These are phyloP conservation scores for Drosophila mulleri DNA, from an alignment of 2,888 invertebrate genomes.

Conservation along the genomic window DNA sequence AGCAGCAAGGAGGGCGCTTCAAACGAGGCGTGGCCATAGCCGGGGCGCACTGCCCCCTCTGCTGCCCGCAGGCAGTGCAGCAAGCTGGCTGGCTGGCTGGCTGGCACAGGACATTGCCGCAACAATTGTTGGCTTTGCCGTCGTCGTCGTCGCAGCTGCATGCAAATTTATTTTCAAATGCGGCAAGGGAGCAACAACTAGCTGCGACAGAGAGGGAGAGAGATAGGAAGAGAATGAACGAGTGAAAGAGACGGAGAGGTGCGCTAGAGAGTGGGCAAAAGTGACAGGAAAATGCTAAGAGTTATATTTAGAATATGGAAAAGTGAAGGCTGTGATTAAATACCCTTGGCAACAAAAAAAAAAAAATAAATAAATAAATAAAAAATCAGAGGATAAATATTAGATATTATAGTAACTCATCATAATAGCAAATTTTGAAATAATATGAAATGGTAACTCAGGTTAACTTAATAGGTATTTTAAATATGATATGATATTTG, in stretches of 20 bases:
- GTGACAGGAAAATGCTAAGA: not conserved
- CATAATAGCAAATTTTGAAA: not conserved
- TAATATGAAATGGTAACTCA: too few relatives aligned
- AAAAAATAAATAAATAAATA: too few relatives aligned
- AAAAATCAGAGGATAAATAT: too few relatives aligned
- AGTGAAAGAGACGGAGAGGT: too few relatives aligned
- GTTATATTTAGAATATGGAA: slow-evolving; percentile 5
- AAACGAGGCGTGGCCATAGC: slow-evolving; percentile 6
- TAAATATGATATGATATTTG: too few relatives aligned
- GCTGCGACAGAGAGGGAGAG: not conserved
- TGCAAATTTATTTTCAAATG: slow-evolving; percentile 78
- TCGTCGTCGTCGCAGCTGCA: slow-evolving; percentile 50
- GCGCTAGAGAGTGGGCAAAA: not conserved
- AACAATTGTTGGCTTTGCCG: slow-evolving; percentile 72
- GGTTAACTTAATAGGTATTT: too few relatives aligned
- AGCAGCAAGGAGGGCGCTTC: slow-evolving; percentile 2
- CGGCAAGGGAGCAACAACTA: slow-evolving; percentile 55
- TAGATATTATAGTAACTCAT: not conserved
- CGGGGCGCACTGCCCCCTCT: not conserved
- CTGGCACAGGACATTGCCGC: slow-evolving; percentile 72
- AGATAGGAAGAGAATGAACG: too few relatives aligned
- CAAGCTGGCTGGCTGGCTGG: slow-evolving; percentile 15
- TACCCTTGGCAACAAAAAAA: not conserved
- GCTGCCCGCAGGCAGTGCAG: slow-evolving; percentile 1
- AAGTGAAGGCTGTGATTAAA: slow-evolving; percentile 5